Evolutionary conservation across 2,113 vertebrate genomes (phyloP), one percentile per base, ranked within the genome.

Genomic region (Eptatretus burgeri): DNA sequence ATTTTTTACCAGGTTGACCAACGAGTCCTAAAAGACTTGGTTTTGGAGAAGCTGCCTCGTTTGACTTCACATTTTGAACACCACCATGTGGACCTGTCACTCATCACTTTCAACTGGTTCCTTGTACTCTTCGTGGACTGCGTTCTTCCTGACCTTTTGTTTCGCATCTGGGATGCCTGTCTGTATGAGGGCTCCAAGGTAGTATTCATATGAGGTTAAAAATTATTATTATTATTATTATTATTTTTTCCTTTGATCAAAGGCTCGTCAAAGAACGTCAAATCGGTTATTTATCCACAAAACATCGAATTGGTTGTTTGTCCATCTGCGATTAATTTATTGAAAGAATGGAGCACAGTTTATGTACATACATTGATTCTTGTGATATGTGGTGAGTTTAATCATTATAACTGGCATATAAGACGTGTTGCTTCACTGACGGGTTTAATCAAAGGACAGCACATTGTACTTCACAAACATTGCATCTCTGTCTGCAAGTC

Each of bases 51-150:
- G 73, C 74, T 96, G 53, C 89, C 91, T 1, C 79, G 87, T 2
- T 74, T 98, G 17, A 83, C 85, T 0, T 68, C 76, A 62, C 89
- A 98, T 71, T 85, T 98, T 66, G 91, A 98, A 49, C 82, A 80
- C 49, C 69, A 89, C 74, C 80, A 81, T 67, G 89, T 98, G 1
- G 89, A 98, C 70, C 91, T 81, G 68, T 86, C 85, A 5, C 84
- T 98, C 64, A 98, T 98, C 75, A 98, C 91, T 11, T 98, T 98
- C 74, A 98, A 98, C 79, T 98, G 91, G 91, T 98, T 98, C 68
- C 79, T 98, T 51, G 87, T 96, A 68, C 76, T 87, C 52, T 98
- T 98, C 69, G 91, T 98, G 72, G 91, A 98, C 76, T 94, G 87
- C 0, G 84, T 98, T 50, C 82, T 86, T 67, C 91, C 85, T 12